Conservation (phyloP, 2,797 vertebrate genomes). For the Capromys pilorides region DNA sequence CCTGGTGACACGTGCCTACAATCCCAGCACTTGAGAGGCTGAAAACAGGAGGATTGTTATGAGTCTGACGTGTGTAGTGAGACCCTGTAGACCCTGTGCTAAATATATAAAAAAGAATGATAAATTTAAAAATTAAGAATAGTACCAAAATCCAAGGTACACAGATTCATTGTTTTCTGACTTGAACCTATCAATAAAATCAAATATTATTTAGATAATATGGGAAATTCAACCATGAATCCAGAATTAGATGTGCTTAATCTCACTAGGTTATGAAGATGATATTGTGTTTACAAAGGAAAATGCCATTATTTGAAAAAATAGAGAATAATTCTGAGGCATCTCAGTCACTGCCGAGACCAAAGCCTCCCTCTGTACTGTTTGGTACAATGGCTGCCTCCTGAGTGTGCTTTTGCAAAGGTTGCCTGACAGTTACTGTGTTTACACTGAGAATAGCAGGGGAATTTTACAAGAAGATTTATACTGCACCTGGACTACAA, state of each 20-base stretch:
- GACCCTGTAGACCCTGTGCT: no score
- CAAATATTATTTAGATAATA: neutral
- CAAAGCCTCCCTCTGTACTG: neutral
- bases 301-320: neutral
- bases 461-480: neutral
- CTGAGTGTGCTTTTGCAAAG: neutral
- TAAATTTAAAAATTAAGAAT: neutral
- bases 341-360: neutral
- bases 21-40: no score
- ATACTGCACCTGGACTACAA: neutral
- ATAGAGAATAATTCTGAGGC: neutral
- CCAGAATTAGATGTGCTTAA: neutral
- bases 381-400: neutral
- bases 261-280: neutral
- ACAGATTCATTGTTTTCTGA: neutral
- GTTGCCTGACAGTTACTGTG: neutral
- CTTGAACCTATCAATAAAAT: neutral
- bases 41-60: no score
- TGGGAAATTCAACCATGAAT: slow-evolving; percentile 2
- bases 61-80: no score
- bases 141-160: neutral
- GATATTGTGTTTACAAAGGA: neutral
- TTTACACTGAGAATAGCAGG: neutral
- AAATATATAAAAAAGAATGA: no score
- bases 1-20: no score